A percentile compares a stretch with the other conserved stretches of the same genome.
Evolutionary conservation across 2,888 invertebrate species (phyloP).

Genomic region (Drosophila atripex): DNA sequence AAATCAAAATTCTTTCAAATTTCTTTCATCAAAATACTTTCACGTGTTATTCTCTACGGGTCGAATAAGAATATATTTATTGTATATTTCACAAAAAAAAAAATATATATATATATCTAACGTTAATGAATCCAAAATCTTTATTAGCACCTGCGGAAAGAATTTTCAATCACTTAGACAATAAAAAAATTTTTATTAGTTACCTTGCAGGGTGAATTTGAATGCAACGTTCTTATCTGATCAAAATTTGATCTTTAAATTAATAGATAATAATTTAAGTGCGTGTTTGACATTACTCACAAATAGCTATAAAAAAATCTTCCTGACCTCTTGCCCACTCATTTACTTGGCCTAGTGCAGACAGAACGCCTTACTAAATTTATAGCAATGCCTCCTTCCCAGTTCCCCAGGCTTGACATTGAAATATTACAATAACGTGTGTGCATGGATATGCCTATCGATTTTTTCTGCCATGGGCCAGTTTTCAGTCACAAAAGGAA

Average conservation of each 20-base stretch:
- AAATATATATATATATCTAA: too few species aligned
- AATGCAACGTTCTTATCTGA: neutral
- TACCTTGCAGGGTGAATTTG: too few species aligned
- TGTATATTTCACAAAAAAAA: too few species aligned
- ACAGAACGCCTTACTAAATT: conserved; percentile 31
- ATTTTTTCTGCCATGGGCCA: conserved; percentile 43
- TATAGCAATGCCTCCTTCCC: conserved; percentile 8
- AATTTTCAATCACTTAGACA: too few species aligned
- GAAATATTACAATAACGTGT: conserved; percentile 67
- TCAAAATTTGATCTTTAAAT: neutral
- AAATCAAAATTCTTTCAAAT: too few species aligned
- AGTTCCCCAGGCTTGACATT: conserved; percentile 54
- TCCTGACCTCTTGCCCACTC: neutral
- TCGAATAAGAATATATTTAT: too few species aligned
- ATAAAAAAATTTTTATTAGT: too few species aligned
- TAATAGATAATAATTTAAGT: neutral
- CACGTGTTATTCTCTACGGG: too few species aligned
- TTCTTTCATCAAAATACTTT: too few species aligned
- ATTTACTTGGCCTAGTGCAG: conserved; percentile 42
- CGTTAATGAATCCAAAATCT: too few species aligned
- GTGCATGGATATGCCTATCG: conserved; percentile 36
- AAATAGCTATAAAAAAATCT: neutral
- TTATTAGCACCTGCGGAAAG: too few species aligned
- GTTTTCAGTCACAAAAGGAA: conserved; percentile 6
- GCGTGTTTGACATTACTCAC: neutral